These are phyloP conservation scores for Drosophila dunni DNA, from an alignment of 1,140 invertebrate genomes.

Conservation along the genomic window DNA sequence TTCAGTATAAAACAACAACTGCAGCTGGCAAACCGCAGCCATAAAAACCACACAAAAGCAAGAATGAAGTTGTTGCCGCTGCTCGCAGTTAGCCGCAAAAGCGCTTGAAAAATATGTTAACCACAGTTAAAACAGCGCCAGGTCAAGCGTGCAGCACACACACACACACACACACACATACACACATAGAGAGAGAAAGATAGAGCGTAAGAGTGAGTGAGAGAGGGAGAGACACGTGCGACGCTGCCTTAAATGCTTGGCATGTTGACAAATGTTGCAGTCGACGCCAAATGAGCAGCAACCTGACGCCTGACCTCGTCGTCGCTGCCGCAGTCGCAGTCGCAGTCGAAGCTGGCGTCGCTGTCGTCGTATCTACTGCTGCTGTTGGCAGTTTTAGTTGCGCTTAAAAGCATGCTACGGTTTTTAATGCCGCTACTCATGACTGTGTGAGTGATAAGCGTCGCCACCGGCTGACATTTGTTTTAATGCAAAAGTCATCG, in stretches of 20 bases:
- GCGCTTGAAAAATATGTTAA: slow-evolving; percentile 83
- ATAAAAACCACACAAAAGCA: slow-evolving; percentile 83
- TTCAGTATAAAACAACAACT: slow-evolving; percentile 27
- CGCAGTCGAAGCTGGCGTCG: slow-evolving; percentile 11
- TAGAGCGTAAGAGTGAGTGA: not conserved
- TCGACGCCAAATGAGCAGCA: slow-evolving; percentile 74
- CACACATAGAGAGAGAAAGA: slow-evolving; percentile 11
- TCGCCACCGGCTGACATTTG: slow-evolving; percentile 63
- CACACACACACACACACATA: slow-evolving; percentile 35
- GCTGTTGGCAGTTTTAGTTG: slow-evolving; percentile 71
- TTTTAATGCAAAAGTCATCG: slow-evolving; percentile 78
- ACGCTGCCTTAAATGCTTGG: slow-evolving; percentile 73
- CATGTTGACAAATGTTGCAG: slow-evolving; percentile 81
- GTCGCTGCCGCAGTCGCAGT: slow-evolving; percentile 13
- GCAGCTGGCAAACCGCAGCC: slow-evolving; percentile 72
- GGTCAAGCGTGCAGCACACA: slow-evolving; percentile 70
- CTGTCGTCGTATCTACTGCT: not conserved
- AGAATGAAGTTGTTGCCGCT: slow-evolving; percentile 81
- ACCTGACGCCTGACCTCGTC: slow-evolving; percentile 55
- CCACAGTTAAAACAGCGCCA: slow-evolving; percentile 82
- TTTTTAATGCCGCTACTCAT: slow-evolving; percentile 65
- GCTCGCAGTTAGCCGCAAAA: slow-evolving; percentile 72
- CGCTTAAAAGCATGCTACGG: slow-evolving; percentile 75
- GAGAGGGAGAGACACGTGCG: slow-evolving; percentile 26
- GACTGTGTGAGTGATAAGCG: slow-evolving; percentile 72